Evolutionary conservation across 2,113 vertebrate species (phyloP).

Genomic region (Myotis yumanensis): DNA sequence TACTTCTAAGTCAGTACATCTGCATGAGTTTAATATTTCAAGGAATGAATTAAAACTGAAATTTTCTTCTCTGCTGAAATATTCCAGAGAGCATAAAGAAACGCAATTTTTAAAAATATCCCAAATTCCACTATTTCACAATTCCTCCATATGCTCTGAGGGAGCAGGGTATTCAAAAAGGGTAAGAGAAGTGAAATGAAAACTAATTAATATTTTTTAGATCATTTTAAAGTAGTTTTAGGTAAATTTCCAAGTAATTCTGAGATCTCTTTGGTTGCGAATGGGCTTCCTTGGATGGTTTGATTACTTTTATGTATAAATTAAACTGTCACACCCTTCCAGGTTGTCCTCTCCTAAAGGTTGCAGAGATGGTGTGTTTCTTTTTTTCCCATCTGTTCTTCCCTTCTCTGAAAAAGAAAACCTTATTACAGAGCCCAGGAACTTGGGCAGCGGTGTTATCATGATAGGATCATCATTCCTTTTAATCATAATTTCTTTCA

Average conservation of each 20-base stretch:
- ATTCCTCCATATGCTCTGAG: background rate
- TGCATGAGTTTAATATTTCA: background rate
- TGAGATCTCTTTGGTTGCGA: slow-evolving; percentile 7
- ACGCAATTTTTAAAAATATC: background rate
- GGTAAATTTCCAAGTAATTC: background rate
- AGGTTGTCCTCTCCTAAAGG: background rate
- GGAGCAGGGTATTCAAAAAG: background rate
- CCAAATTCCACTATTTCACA: background rate
- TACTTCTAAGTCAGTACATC: background rate
- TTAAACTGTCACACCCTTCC: background rate
- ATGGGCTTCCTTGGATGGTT: background rate
- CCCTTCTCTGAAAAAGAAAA: background rate
- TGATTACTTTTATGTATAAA: background rate
- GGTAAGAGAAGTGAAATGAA: background rate
- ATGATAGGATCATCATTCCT: background rate
- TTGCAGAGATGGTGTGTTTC: background rate
- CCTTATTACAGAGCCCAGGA: background rate
- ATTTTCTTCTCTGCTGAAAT: background rate
- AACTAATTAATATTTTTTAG: background rate
- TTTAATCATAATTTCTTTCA: background rate
- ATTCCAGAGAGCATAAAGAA: background rate
- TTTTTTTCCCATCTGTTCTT: background rate
- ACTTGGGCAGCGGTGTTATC: background rate
- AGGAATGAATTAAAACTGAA: background rate
- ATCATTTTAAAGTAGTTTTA: slow-evolving; percentile 3